A percentile compares a stretch with the other conserved stretches of the same genome.
phyloP scores from a whole-genome alignment of 2,797 vertebrate species.

The Anabacerthia variegaticeps region DNA sequence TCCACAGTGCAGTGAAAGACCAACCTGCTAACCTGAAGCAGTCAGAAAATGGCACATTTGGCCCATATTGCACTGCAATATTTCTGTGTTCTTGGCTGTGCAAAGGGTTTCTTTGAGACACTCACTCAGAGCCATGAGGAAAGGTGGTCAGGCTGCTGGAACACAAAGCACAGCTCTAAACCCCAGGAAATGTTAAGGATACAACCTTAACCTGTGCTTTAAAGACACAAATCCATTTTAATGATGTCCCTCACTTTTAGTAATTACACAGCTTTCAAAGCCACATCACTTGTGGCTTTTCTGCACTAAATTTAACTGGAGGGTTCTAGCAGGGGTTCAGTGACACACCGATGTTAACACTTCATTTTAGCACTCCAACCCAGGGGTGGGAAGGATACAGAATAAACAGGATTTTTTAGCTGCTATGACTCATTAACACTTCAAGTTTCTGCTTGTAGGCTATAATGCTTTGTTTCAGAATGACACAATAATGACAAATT shows the following conservation, averaged over 20 bases:
- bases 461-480: neutral
- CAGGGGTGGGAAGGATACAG: neutral
- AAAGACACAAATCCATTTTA: neutral
- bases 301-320: neutral
- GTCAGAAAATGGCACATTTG: neutral
- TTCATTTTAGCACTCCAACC: neutral
- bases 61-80: neutral
- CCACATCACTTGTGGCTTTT: neutral
- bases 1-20: neutral
- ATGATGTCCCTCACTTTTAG: fast-evolving
- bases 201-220: neutral
- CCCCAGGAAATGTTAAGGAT: neutral
- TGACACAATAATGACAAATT: neutral
- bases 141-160: neutral
- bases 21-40: neutral
- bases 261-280: neutral
- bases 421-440: neutral
- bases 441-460: neutral
- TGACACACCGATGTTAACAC: neutral
- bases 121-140: too few relatives aligned
- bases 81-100: neutral
- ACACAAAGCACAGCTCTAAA: neutral
- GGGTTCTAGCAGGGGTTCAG: neutral
- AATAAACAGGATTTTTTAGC: neutral
- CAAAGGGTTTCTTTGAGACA: neutral